Conservation (phyloP, 2,888 invertebrate genomes). For the Antitype chi region DNA sequence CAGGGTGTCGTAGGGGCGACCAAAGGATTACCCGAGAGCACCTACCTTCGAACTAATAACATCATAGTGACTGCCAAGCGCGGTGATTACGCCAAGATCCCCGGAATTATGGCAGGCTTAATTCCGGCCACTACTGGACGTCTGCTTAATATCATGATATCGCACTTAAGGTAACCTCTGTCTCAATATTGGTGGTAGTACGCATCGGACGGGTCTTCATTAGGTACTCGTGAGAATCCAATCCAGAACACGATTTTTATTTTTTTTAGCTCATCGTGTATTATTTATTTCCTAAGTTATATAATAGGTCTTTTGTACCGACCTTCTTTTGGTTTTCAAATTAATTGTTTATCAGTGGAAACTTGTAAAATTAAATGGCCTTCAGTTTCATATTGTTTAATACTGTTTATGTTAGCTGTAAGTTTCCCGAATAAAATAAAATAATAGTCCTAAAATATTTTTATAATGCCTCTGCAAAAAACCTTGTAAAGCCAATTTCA, state of each 20-base stretch:
- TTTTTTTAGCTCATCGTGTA: no score
- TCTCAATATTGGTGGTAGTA: neutral
- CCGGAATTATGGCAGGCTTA: slow-evolving; percentile 45
- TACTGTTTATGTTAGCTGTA: no score
- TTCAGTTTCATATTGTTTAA: no score
- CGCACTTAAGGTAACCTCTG: slow-evolving; percentile 8
- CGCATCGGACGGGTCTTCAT: neutral
- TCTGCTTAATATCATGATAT: slow-evolving; percentile 1
- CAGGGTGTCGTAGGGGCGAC: neutral
- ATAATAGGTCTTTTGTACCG: no score
- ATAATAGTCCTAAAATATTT: no score
- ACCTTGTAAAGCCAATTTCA: neutral
- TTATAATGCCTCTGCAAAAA: neutral
- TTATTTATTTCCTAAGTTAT: no score
- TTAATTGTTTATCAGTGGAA: no score
- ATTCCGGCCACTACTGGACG: slow-evolving; percentile 11
- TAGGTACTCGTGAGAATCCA: neutral
- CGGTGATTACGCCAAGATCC: slow-evolving; percentile 38
- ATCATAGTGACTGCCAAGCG: slow-evolving; percentile 26
- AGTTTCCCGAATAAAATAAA: no score
- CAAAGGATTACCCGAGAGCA: slow-evolving; percentile 29
- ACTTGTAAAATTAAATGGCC: no score
- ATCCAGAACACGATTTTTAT: no score
- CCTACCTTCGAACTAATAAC: slow-evolving; percentile 42
- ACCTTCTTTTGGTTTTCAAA: no score